Percentiles rank a stretch among this genome's conserved stretches.
Evolutionary conservation across 2,113 vertebrate species (phyloP).

Genomic region (Nothocercus nigrocapillus): DNA sequence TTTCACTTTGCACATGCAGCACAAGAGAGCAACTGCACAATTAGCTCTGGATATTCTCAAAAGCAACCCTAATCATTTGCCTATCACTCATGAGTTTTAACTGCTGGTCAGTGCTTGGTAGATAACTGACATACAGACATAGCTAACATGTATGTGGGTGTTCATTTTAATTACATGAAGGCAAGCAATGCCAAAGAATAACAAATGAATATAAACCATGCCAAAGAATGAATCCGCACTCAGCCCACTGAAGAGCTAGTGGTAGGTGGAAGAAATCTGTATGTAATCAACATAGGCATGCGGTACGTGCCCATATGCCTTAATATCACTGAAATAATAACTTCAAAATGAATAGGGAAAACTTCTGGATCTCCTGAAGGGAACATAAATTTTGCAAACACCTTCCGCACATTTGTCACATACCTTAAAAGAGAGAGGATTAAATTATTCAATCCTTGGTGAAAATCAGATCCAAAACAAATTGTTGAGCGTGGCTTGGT

Average conservation of each 20-base stretch:
- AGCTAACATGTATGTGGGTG: background rate
- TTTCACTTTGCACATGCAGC: background rate
- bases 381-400: background rate
- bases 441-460: background rate
- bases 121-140: background rate
- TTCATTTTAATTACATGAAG: background rate
- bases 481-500: background rate
- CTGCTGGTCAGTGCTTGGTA: background rate
- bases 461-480: background rate
- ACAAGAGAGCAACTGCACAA: background rate
- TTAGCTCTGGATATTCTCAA: background rate
- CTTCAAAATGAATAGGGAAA: background rate
- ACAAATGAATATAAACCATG: background rate
- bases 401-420: background rate
- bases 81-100: background rate
- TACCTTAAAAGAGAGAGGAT: background rate
- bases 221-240: background rate
- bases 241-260: background rate
- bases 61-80: background rate
- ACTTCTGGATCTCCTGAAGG: background rate
- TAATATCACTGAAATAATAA: background rate
- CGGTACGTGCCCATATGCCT: background rate
- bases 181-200: background rate
- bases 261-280: background rate
- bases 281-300: background rate